phyloP scores from a whole-genome alignment of 2,113 vertebrate species.

The Tachuris rubrigastra region DNA sequence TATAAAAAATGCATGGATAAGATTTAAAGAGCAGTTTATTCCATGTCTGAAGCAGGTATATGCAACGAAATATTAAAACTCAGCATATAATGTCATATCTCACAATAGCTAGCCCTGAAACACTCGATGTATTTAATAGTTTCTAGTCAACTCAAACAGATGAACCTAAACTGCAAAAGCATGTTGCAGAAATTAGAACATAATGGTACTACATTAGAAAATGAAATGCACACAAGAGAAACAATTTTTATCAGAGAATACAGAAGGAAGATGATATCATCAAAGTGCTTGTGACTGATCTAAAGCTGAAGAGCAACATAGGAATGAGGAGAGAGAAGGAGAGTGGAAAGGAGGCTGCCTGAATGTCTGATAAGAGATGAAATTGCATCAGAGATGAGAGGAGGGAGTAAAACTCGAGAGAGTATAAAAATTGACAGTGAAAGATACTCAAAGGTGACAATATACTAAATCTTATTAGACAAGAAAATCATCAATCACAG shows the following conservation, averaged over 20 bases:
- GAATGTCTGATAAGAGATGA: slow-evolving; percentile 8
- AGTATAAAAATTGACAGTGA: neutral
- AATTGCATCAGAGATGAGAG: neutral
- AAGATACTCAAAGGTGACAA: neutral
- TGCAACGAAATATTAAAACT: neutral
- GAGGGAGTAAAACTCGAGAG: neutral
- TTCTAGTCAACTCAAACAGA: neutral
- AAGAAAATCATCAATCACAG: neutral
- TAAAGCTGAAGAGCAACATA: slow-evolving; percentile 9
- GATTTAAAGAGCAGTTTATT: neutral
- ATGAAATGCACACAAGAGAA: neutral
- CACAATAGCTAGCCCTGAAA: neutral
- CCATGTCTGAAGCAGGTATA: neutral
- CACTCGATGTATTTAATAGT: neutral
- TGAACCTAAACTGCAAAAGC: neutral
- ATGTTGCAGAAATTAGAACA: neutral
- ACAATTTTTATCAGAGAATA: neutral
- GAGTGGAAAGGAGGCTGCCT: neutral
- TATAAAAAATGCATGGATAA: neutral
- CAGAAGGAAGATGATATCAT: neutral
- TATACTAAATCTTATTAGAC: neutral
- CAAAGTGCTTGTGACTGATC: neutral
- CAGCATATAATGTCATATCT: neutral
- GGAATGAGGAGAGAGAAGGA: neutral
- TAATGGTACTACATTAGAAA: neutral